Conservation (phyloP, 2,888 invertebrate species). For the Cosmopolites sordidus region DNA sequence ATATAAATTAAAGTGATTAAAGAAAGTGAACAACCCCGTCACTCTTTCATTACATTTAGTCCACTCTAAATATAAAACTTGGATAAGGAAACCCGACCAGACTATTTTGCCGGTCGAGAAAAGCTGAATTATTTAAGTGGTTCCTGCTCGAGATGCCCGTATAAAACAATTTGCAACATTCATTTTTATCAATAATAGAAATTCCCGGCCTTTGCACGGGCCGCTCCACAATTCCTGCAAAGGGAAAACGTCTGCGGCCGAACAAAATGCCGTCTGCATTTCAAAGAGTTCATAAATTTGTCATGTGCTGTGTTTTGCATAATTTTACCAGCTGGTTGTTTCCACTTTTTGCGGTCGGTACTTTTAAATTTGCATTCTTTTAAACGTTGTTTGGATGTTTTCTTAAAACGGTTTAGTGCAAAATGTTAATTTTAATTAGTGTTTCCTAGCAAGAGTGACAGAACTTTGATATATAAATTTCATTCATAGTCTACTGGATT, state of each 20-base stretch:
- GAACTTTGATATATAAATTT: too few species aligned
- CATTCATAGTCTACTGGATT: too few species aligned
- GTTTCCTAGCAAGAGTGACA: too few species aligned
- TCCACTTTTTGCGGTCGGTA: too few species aligned
- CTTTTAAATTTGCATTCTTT: too few species aligned
- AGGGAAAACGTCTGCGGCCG: slow-evolving; percentile 12
- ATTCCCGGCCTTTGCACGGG: slow-evolving; percentile 37
- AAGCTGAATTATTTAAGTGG: slow-evolving; percentile 42
- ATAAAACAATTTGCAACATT: slow-evolving; percentile 48
- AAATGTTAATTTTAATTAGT: too few species aligned
- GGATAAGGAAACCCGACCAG: not conserved
- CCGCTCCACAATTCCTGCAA: slow-evolving; percentile 18
- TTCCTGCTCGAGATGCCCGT: slow-evolving; percentile 43
- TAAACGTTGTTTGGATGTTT: too few species aligned
- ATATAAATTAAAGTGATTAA: too few species aligned
- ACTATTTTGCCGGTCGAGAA: slow-evolving; percentile 12
- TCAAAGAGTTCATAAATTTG: slow-evolving; percentile 34
- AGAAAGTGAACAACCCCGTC: too few species aligned
- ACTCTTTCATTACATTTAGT: too few species aligned
- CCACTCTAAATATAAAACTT: too few species aligned
- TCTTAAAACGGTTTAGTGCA: too few species aligned
- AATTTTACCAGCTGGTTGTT: not conserved
- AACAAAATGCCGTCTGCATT: slow-evolving; percentile 34
- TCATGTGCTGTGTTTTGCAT: slow-evolving; percentile 14
- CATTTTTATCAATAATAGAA: slow-evolving; percentile 48